Base-by-base conservation (phyloP, 2,113 vertebrate genomes). In the Axis porcinus region DNA sequence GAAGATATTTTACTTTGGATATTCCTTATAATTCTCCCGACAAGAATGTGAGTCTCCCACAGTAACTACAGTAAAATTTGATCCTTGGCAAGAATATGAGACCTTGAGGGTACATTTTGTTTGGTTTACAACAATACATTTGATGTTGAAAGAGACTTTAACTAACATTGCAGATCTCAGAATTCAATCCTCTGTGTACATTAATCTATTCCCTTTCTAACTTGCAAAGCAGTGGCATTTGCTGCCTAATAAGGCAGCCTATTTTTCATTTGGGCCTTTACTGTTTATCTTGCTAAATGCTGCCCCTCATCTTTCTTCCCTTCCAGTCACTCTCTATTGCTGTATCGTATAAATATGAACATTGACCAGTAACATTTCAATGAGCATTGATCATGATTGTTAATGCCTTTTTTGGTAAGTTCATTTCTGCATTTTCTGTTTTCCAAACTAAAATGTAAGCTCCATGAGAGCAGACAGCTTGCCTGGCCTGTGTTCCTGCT, bases 11-110 rank as follows among this genome's bases (percentile, higher is more conserved):
- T 6, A 23, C 16, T n/a, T 15, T 2, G 40, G 25, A 28, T 19
- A 6, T 0, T 8, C 67, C 50, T n/a, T 16, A 17, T 43, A 5
- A 30, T 30, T 54, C 0, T 0, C 33, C 89, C n/a, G 21, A 25
- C 1, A 88, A 64, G 92, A 89, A 94, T 12, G 12, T 23, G 93
- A 90, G 96, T 2, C 14, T 8, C 21, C 74, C 5, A 7, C 36
- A 28, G 19, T 27, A 7, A 6, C 21, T 36, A 2, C 23, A 28
- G 52, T 5, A 55, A 33, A 25, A 47, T 4, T 0, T 6, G 67
- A 86, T 28, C 3, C 87, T 36, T 52, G 85, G 33, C 52, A 43
- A 55, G 40, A 78, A 27, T 23, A 12, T 7, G 47, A 89, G 55
- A n/a, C 40, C 6, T 15, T n/a, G 21, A 57, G 17, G 57, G n/a